Evolutionary conservation across 2,113 vertebrate species (phyloP).

Genomic region (Laticauda laticaudata): DNA sequence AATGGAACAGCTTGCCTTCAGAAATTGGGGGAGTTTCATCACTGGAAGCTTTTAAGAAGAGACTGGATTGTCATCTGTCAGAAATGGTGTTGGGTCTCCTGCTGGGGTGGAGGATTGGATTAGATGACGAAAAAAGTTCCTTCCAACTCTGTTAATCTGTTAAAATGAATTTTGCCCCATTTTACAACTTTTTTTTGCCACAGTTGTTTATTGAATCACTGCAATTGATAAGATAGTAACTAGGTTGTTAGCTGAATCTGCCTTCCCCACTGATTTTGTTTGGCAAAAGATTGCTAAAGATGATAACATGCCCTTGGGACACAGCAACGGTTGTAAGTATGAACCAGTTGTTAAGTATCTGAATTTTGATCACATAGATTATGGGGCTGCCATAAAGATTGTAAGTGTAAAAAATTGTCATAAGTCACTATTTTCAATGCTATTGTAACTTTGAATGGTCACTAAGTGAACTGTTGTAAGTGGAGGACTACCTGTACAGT

Average conservation of each 20-base stretch:
- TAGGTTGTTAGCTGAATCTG: background rate
- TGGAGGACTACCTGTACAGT: background rate
- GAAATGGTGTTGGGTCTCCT: no score
- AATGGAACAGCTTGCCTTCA: no score
- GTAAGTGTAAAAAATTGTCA: background rate
- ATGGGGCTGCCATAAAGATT: background rate
- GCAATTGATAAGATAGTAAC: background rate
- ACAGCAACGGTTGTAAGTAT: background rate
- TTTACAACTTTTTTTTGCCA: no score
- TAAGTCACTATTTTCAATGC: background rate
- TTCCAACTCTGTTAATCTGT: no score
- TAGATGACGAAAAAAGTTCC: no score
- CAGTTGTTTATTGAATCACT: background rate
- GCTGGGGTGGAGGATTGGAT: no score
- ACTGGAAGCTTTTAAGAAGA: no score
- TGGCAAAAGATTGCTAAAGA: background rate
- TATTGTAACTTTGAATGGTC: background rate
- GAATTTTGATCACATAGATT: background rate
- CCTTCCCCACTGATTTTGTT: background rate
- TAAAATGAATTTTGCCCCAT: no score
- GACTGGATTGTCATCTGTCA: no score
- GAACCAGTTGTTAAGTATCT: background rate
- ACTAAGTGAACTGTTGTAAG: background rate
- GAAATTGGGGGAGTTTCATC: no score
- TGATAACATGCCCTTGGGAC: background rate